These are phyloP conservation scores for Labroides dimidiatus DNA, from an alignment of 2,797 vertebrate species.

Conservation along the genomic window DNA sequence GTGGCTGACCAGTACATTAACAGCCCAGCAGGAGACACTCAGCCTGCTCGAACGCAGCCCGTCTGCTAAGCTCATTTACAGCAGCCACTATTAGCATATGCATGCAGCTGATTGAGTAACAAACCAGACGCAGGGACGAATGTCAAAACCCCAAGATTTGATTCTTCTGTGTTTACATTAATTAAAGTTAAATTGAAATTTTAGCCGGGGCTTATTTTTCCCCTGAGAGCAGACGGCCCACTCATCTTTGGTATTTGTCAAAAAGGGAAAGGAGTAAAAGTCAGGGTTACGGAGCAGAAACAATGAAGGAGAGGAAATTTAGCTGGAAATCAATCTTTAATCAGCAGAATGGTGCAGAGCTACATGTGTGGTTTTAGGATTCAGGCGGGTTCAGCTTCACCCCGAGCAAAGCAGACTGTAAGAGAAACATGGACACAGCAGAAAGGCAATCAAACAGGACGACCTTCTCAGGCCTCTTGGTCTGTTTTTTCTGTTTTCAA, in stretches of 20 bases:
- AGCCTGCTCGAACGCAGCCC: conserved; percentile 50
- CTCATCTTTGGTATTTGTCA: conserved; percentile 5
- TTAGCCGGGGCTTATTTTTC: conserved; percentile 6
- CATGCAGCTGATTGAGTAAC: conserved; percentile 61
- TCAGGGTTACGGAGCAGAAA: neutral
- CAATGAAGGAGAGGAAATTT: neutral
- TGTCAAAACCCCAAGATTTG: conserved; percentile 35
- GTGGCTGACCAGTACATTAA: conserved; percentile 77
- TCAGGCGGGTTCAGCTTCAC: neutral
- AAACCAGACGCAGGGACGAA: conserved; percentile 51
- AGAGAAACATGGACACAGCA: no score
- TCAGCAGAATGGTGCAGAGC: neutral
- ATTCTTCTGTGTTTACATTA: conserved; percentile 26
- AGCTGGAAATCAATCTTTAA: neutral
- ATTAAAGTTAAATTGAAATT: conserved; percentile 42
- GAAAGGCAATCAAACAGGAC: no score
- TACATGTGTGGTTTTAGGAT: conserved; percentile 10
- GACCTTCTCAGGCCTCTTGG: no score
- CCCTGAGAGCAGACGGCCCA: conserved; percentile 11
- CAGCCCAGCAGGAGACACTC: conserved; percentile 67
- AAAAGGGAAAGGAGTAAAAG: conserved; percentile 17
- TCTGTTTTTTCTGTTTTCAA: no score
- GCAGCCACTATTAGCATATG: conserved; percentile 63
- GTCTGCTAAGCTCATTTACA: conserved; percentile 67
- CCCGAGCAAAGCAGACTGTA: no score